phyloP scores from a whole-genome alignment of 2,113 vertebrate genomes.

The Dendropsophus ebraccatus region DNA sequence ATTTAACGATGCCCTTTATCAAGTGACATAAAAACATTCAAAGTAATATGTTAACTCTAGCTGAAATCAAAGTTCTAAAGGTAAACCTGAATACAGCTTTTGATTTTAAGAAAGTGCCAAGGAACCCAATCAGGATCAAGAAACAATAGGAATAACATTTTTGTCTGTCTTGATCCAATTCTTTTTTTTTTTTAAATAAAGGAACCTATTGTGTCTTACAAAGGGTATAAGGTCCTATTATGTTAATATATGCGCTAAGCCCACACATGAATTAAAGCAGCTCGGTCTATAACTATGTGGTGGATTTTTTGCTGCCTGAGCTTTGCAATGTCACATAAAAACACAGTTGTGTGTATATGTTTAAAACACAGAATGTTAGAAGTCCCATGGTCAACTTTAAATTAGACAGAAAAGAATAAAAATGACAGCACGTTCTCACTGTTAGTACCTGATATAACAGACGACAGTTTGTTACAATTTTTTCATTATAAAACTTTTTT shows the following conservation, averaged over 20 bases:
- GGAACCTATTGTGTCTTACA: not conserved
- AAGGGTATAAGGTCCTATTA: not conserved
- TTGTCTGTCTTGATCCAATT: not conserved
- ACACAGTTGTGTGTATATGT: not conserved
- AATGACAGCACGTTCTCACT: not conserved
- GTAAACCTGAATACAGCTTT: conserved; percentile 3
- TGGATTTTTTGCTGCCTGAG: not conserved
- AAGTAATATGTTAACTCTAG: not conserved
- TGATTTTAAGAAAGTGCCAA: conserved; percentile 9
- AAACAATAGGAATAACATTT: conserved; percentile 4
- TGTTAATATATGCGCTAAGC: not conserved
- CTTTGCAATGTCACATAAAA: not conserved
- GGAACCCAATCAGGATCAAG: not conserved
- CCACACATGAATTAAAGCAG: not conserved
- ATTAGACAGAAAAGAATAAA: not conserved
- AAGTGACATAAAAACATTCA: not conserved
- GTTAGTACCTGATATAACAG: not conserved
- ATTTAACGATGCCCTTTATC: not conserved
- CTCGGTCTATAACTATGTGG: not conserved
- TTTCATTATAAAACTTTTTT: not conserved
- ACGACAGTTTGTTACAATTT: not conserved
- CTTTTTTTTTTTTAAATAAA: not conserved
- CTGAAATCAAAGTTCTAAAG: not conserved
- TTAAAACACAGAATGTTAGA: not conserved
- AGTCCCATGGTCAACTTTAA: not conserved